Base-by-base conservation (phyloP, 2,113 vertebrate species). In the Bubalus kerabau region DNA sequence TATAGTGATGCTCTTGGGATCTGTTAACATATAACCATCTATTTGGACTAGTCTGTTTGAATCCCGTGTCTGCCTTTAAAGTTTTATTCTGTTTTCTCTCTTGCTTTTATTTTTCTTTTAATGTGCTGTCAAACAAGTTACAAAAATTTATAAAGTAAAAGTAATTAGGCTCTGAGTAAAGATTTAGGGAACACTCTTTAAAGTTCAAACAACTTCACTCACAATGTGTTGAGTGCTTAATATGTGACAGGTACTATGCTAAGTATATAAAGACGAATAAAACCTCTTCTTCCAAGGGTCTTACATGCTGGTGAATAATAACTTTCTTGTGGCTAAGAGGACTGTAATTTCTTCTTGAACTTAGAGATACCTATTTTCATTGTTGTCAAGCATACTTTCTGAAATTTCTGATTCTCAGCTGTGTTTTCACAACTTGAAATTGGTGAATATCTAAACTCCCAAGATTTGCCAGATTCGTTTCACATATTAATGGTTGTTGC, bases 91-190 rank as follows among this genome's bases (percentile, higher is more conserved):
- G 85, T 83, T 98, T 95, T 97, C 64, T 93, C 30, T 96, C 78
- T 97, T 82, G 67, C 82, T 97, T 98, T 91, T 95, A 78, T 97
- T 96, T 97, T 76, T 95, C 88, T 97, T 95, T 56, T 97, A 89
- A 93, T 95, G 56, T 96, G 71, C 89, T 97, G 82, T 92, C 85
- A 95, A 97, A 86, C 52, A 96, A 71, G 56, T 94, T 93, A 40
- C 56, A 97, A 95, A 94, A 93, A 89, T 96, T 97, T 94, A 94
- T 97, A 97, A 97, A 96, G 46, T 78, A 84, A 93, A 97, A 95
- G 64, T 92, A 94, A 96, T 96, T 88, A 94, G 80, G 28, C 59
- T 96, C 16, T 36, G n/a, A 86, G 57, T 82, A 89, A 94, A 97
- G 62, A 40, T 43, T 48, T 62, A 78, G 92, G 36, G 28, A 78